A percentile compares a stretch with the other conserved stretches of the same genome.
These are phyloP conservation scores for Sphecodes monilicornis DNA, from an alignment of 2,888 invertebrate species.

Conservation along the genomic window DNA sequence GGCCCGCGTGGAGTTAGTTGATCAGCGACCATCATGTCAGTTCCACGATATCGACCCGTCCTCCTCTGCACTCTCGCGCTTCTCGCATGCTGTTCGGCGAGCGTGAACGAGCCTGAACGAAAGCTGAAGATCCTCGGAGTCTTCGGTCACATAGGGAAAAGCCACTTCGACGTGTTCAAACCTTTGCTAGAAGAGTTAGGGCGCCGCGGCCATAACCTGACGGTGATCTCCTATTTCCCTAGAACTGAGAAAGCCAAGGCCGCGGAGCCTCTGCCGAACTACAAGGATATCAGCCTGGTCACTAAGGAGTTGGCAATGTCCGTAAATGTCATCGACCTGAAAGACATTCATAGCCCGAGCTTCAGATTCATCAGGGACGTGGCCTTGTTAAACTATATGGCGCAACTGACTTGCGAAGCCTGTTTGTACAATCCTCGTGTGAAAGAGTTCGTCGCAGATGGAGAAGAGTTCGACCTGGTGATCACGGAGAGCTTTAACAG, in stretches of 20 bases:
- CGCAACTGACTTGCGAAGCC: slow-evolving; percentile 83
- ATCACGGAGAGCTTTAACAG: slow-evolving; percentile 90
- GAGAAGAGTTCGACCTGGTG: slow-evolving; percentile 87
- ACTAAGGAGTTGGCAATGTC: slow-evolving; percentile 76
- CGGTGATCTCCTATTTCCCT: slow-evolving; percentile 89
- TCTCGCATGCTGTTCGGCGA: no score
- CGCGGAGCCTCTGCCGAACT: slow-evolving; percentile 85
- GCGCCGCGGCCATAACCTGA: slow-evolving; percentile 88
- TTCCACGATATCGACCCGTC: not conserved
- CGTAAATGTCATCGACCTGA: slow-evolving; percentile 69
- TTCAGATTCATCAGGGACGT: slow-evolving; percentile 39
- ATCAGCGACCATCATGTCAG: not conserved
- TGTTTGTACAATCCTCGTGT: slow-evolving; percentile 83
- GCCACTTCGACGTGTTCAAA: slow-evolving; percentile 89
- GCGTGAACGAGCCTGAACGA: not conserved
- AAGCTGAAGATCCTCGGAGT: slow-evolving; percentile 86
- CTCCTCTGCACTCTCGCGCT: not conserved
- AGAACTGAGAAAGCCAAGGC: slow-evolving; percentile 71
- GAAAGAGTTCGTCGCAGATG: slow-evolving; percentile 34
- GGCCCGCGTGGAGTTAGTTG: not conserved
- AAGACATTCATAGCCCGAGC: accelerated
- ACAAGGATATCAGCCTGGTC: slow-evolving; percentile 87
- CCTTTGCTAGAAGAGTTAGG: slow-evolving; percentile 87
- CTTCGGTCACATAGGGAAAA: slow-evolving; percentile 89
- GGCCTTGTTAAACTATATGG: slow-evolving; percentile 72